Base-by-base conservation (phyloP, 2,113 vertebrate species). In the Solea senegalensis region DNA sequence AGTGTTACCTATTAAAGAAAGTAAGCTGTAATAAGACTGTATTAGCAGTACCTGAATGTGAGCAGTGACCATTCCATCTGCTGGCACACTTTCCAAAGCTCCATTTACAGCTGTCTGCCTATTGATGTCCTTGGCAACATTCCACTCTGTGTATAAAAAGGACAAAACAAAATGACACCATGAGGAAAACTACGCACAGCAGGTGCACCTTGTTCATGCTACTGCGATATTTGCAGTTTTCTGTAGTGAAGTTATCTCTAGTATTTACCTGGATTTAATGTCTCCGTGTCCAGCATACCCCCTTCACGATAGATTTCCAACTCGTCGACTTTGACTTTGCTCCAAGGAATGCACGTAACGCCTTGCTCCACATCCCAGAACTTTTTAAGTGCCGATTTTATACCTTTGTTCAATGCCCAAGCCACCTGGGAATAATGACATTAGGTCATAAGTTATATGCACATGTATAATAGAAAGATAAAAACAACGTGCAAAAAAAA, bases 391-490 rank as follows among this genome's bases (percentile, higher is more conserved):
- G 96, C 94, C 14, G 95, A 71, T 81, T 97, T 98, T 89, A 98
- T 96, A 90, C 97, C 98, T 94, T 98, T 99, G 92, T 98, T 99
- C 87, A 98, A 94, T 82, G 98, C 98, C 97, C 98, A 99, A 0
- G 97, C 97, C 88, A 99, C 98, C 98, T 99, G 76, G 49, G 66
- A 50, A 80, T 9, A 76, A 65, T 16, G 58, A 49, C 0, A 28
- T 67, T 40, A 73, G 10, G 28, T 61, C 45, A 45, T 1, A 60
- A 26, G 5, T 46, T 27, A 2, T 6, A 60, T 2, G 7, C 7
- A 3, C 51, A n/a, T 9, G 7, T 8, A 57, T 15, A 27, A 26
- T 16, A 60, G 2, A 40, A 6, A 0, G 55, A 68, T 40, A 28
- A 26, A 49, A 59, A 63, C 6, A 39, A 27, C 16, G 5, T 10